Percentiles rank a stretch among this genome's conserved stretches.
Evolutionary conservation across 2,113 vertebrate genomes (phyloP).

Genomic region (Pelobates fuscus): DNA sequence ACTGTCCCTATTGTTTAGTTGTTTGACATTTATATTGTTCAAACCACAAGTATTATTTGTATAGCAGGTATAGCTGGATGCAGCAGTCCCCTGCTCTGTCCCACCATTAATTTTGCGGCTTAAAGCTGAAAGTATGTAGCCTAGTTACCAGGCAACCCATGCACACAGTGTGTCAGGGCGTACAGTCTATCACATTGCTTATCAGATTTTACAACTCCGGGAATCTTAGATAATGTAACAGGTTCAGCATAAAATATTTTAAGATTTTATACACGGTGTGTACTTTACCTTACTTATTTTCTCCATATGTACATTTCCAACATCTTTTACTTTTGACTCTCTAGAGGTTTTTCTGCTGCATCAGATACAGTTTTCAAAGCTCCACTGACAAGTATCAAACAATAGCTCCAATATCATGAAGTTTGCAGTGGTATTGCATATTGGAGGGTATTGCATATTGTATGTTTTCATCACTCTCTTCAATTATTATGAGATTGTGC

Average conservation of each 20-base stretch:
- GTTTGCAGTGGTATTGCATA: neutral
- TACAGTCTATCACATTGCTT: constrained; percentile 14
- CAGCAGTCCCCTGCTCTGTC: constrained; percentile 3
- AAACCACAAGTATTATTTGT: constrained; percentile 18
- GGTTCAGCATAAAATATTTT: constrained; percentile 1
- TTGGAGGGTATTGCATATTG: neutral
- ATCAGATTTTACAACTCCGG: neutral
- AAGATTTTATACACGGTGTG: neutral
- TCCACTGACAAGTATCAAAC: neutral
- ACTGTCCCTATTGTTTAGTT: neutral
- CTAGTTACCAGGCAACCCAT: neutral
- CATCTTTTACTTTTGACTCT: neutral
- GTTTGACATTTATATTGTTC: constrained; percentile 4
- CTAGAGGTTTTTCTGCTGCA: neutral
- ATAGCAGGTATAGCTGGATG: neutral
- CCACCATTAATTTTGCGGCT: constrained; percentile 25
- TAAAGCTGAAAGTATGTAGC: constrained; percentile 7
- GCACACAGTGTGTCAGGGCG: neutral
- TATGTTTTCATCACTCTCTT: neutral
- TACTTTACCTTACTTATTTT: neutral
- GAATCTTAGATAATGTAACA: constrained; percentile 14
- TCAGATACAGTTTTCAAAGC: neutral
- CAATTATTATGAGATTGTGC: neutral
- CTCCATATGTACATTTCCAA: neutral
- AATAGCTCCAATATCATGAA: neutral